phyloP scores from a whole-genome alignment of 2,113 vertebrate genomes.

The Hypanus sabinus region DNA sequence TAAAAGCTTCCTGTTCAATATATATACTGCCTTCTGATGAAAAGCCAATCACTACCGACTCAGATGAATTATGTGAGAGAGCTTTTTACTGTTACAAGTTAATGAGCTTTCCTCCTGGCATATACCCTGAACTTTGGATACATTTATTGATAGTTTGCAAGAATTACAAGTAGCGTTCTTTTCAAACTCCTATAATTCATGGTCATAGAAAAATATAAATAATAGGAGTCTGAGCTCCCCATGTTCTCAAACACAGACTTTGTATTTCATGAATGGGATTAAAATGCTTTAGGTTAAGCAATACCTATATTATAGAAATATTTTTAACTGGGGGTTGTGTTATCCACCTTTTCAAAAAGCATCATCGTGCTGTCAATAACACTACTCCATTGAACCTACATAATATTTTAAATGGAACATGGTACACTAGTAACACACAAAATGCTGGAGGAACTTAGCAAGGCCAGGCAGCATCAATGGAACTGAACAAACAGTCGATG shows the following conservation, averaged over 20 bases:
- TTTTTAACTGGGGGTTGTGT: background rate
- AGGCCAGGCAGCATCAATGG: no score
- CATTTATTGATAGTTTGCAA: background rate
- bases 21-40: no score
- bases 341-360: background rate
- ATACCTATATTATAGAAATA: background rate
- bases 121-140: background rate
- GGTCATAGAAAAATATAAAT: background rate
- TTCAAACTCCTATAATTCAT: background rate
- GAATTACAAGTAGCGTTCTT: background rate
- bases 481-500: no score
- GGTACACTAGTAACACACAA: no score
- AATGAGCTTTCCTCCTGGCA: background rate
- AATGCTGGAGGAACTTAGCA: no score
- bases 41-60: background rate
- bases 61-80: background rate
- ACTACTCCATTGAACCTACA: no score
- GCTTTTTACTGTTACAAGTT: background rate
- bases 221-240: background rate
- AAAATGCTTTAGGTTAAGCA: background rate
- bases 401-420: background rate
- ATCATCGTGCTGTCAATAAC: background rate
- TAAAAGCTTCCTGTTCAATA: background rate
- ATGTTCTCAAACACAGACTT: background rate
- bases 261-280: background rate